Evolutionary conservation across 2,888 invertebrate species (phyloP), one percentile per base, ranked within the genome.

Genomic region (Aproaerema taeniolella): DNA sequence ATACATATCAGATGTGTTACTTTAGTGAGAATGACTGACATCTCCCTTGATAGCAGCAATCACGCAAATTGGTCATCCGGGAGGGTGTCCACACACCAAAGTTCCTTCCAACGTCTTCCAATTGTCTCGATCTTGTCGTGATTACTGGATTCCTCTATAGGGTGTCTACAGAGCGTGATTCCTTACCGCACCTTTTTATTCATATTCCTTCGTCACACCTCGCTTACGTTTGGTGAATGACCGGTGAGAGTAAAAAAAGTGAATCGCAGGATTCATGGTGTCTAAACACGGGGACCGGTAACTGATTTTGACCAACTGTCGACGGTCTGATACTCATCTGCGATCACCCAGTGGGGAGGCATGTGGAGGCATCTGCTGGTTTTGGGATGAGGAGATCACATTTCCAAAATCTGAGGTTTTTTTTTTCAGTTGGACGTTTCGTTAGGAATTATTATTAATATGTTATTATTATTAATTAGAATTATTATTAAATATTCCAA

Each of bases 211-310:
- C 63, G 82, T 70, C 60, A 50, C 69, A 73, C 75, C 72, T 75
- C 67, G 67, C 54, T 76, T 77, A 62, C 48, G 66, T 67, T 79
- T 82, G 71, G 78, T 86, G 83, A 85, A 85, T 83, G 85, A 71
- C 78, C 80, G 77, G 69, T 58, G 71, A 69, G 72, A 80, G 75
- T 75, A 52, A 42, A 75, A 77, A 79, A 76, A 71, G 67, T 72
- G 80, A 80, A 78, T 80, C 75, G 69, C 81, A 83, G 86, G 86
- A 86, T 67, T 76, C 76, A 86, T 72, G 86, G 77, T 80, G 53
- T 48, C 61, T 82, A 61, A 70, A 46, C 81, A 80, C 67, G 61
- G 54, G 51, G 65, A 61, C 61, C 58, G 55, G 53, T 58, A 63
- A 66, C 66, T 65, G 74, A 74, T 75, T 74, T 69, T 65, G 62